Conservation (phyloP, 2,797 vertebrate species). For the Lemur catta region DNA sequence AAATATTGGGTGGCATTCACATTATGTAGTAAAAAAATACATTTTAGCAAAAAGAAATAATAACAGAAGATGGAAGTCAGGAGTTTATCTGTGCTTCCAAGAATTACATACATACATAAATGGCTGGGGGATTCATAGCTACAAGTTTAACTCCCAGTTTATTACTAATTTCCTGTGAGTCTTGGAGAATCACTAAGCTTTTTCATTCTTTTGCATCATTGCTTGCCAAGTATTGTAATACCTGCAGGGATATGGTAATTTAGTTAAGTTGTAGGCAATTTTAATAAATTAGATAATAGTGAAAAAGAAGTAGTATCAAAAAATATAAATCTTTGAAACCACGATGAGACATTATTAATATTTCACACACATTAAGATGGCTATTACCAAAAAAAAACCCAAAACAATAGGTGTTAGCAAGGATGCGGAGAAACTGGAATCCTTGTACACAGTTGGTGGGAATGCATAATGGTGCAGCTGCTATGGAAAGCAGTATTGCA, state of each 20-base stretch:
- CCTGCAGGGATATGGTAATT: not conserved
- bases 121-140: not conserved
- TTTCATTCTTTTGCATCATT: not conserved
- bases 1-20: slow-evolving; percentile 7
- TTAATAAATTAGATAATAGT: not conserved
- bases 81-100: not conserved
- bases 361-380: not conserved
- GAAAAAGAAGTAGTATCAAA: not conserved
- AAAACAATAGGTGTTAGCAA: not conserved
- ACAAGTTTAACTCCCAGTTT: not conserved
- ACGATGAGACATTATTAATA: not conserved
- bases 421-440: not conserved
- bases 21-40: not conserved
- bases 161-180: not conserved
- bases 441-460: not conserved
- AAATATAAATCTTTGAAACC: slow-evolving; percentile 22
- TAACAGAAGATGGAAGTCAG: not conserved
- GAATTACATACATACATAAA: not conserved
- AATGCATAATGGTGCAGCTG: not conserved
- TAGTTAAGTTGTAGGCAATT: not conserved
- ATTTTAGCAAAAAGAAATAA: slow-evolving; percentile 7
- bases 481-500: not conserved
- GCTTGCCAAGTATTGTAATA: not conserved
- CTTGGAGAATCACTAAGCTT: not conserved
- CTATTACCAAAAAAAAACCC: not conserved